Percentiles rank a stretch among this genome's conserved stretches.
Conservation (phyloP, 2,113 vertebrate genomes). For the Cromileptes altivelis region DNA sequence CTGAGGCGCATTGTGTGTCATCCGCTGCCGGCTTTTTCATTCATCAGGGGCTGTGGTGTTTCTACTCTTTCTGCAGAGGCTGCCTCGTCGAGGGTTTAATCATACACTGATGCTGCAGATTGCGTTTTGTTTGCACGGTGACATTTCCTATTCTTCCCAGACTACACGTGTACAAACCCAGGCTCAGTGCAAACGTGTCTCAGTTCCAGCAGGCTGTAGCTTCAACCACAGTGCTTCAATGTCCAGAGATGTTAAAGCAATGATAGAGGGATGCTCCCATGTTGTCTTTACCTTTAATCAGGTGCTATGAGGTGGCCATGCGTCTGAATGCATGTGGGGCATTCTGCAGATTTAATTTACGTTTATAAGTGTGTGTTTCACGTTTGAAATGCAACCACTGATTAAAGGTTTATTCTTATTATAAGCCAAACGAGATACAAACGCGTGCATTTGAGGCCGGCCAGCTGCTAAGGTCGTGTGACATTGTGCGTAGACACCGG, state of each 20-base stretch:
- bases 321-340: constrained; percentile 24
- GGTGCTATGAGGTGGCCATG: constrained; percentile 36
- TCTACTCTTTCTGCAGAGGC: neutral
- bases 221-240: neutral
- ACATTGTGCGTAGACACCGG: constrained; percentile 73
- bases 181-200: no score
- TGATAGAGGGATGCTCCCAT: neutral
- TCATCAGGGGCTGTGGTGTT: neutral
- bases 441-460: constrained; percentile 38
- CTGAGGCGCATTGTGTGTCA: constrained; percentile 46
- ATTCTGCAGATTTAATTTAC: constrained; percentile 13
- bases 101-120: neutral
- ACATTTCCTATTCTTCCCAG: constrained; percentile 16
- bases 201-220: neutral
- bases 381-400: neutral
- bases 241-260: neutral
- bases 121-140: constrained; percentile 1
- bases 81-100: neutral
- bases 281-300: constrained; percentile 15
- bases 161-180: constrained; percentile 44
- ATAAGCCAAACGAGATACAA: neutral
- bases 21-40: constrained; percentile 58
- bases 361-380: neutral
- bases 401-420: neutral
- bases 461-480: constrained; percentile 75